phyloP scores from a whole-genome alignment of 2,113 vertebrate genomes.

The cattle (Bos taurus) region ARS-UCD2.0 NC_037333.1:44471001-44471500 shows the following conservation, averaged over 20 bases:
- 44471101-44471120: background rate
- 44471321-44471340: background rate
- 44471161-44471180: constrained; percentile 27
- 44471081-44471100: background rate
- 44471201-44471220: background rate
- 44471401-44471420: background rate
- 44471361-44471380: background rate
- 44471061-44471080: background rate
- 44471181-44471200: background rate
- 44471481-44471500: background rate
- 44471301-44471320: background rate
- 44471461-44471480: background rate
- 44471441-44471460: background rate
- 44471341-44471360: background rate
- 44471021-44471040: background rate
- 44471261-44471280: background rate
- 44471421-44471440: background rate
- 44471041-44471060: rapidly evolving
- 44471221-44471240: background rate
- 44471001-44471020: background rate
- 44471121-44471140: background rate
- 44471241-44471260: background rate
- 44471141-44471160: constrained; percentile 22
- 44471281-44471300: background rate
- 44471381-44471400: background rate